Conservation (phyloP, 2,888 invertebrate species). For the Diogma glabrata region DNA sequence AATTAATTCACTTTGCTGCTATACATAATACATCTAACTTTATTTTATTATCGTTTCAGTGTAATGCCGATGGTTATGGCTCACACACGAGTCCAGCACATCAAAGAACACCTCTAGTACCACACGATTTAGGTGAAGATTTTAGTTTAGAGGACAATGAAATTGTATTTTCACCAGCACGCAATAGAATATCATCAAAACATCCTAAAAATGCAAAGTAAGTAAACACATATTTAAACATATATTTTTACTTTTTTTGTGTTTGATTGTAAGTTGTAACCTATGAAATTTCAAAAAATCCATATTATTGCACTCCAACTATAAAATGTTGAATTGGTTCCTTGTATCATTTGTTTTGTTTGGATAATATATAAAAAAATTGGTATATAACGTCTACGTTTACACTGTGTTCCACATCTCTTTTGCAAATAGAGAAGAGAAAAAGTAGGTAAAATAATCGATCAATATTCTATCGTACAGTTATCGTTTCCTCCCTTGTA, state of each 20-base stretch:
- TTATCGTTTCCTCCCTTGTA: slow-evolving; percentile 5
- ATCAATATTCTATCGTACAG: slow-evolving; percentile 8
- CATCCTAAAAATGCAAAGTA: slow-evolving; percentile 83
- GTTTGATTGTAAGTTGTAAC: no score
- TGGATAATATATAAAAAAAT: no score
- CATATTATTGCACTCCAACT: no score
- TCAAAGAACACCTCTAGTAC: slow-evolving; percentile 64
- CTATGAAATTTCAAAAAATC: no score
- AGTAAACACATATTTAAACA: slow-evolving; percentile 37
- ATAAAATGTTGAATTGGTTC: no score
- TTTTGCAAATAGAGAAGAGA: no score
- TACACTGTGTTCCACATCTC: no score
- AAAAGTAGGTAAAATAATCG: slow-evolving; percentile 3
- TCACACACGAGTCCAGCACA: slow-evolving; percentile 73
- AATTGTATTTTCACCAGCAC: slow-evolving; percentile 18
- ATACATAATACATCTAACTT: not conserved
- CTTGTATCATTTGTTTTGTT: no score
- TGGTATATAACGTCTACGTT: no score
- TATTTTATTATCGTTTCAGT: slow-evolving; percentile 37
- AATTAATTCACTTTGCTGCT: not conserved
- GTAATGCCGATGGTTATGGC: slow-evolving; percentile 78
- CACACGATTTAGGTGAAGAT: slow-evolving; percentile 57
- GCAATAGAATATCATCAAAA: slow-evolving; percentile 29
- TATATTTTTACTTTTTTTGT: not conserved
- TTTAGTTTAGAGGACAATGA: slow-evolving; percentile 42